Conservation (phyloP, 2,888 invertebrate species). For the Asteroscopus sphinx region DNA sequence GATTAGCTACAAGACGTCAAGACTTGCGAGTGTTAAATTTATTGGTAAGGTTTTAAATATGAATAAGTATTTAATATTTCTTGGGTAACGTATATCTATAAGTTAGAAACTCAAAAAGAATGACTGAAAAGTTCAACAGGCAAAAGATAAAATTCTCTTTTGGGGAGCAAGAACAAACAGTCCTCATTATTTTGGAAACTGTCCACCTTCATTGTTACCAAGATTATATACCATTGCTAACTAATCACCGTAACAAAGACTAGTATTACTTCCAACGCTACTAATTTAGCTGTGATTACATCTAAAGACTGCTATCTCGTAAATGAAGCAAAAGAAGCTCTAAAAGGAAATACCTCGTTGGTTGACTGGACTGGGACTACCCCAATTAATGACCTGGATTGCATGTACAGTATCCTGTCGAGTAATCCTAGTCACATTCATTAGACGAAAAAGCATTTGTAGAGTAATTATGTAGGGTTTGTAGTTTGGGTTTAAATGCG, state of each 20-base stretch:
- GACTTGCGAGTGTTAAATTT: too few species aligned
- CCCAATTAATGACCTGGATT: conserved; percentile 32
- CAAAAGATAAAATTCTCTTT: too few species aligned
- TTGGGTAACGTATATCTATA: too few species aligned
- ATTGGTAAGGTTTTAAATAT: too few species aligned
- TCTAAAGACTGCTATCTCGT: background rate
- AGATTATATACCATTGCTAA: background rate
- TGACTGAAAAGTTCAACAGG: too few species aligned
- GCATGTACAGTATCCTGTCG: conserved; percentile 8
- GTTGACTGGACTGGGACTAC: conserved; percentile 11
- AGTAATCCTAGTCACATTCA: conserved; percentile 29
- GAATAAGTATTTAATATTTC: too few species aligned
- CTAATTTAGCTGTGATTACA: conserved; percentile 10
- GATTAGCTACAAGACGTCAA: too few species aligned
- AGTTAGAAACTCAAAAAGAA: too few species aligned
- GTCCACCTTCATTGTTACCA: background rate
- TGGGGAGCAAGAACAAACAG: too few species aligned
- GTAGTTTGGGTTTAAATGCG: too few species aligned
- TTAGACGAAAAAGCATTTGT: conserved; percentile 22
- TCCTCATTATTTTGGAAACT: background rate
- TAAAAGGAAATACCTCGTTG: conserved; percentile 1
- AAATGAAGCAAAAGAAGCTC: conserved; percentile 8
- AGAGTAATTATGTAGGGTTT: conserved; percentile 18
- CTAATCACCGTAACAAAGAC: conserved; percentile 4
- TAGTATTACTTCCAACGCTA: background rate